Percentiles rank a stretch among this genome's conserved stretches.
Evolutionary conservation across 2,113 vertebrate genomes (phyloP).

Genomic region (Python bivittatus): DNA sequence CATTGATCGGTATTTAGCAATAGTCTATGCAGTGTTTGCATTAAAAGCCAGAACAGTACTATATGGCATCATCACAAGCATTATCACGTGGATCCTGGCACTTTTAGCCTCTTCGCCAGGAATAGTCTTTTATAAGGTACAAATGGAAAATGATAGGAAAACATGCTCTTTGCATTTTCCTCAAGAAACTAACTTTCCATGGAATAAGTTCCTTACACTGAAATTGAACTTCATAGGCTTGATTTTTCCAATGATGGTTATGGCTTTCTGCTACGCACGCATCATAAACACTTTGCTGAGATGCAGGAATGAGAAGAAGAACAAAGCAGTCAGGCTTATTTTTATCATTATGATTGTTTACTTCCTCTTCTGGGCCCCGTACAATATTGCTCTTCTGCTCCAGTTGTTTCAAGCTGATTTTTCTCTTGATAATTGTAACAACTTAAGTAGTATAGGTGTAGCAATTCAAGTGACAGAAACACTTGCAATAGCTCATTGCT

Average conservation of each 20-base stretch:
- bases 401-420: conserved; percentile 68
- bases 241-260: conserved; percentile 79
- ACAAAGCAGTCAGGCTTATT: conserved; percentile 86
- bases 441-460: conserved; percentile 35
- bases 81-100: conserved; percentile 74
- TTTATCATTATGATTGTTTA: conserved; percentile 84
- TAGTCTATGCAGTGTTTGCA: conserved; percentile 86
- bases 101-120: conserved; percentile 75
- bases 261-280: conserved; percentile 82
- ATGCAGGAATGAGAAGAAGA: conserved; percentile 78
- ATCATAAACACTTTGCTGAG: conserved; percentile 79
- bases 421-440: conserved; percentile 47
- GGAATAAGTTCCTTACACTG: conserved; percentile 77
- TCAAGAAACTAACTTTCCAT: conserved; percentile 6
- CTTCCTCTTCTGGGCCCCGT: conserved; percentile 88
- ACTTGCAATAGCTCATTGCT: conserved; percentile 83
- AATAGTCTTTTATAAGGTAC: conserved; percentile 48
- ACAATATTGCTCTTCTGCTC: conserved; percentile 81
- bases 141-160: fast-evolving
- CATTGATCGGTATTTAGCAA: conserved; percentile 89
- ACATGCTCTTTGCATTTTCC: conserved; percentile 61
- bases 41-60: conserved; percentile 75
- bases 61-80: conserved; percentile 74
- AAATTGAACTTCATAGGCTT: conserved; percentile 80
- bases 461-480: conserved; percentile 77